A percentile compares a stretch with the other conserved stretches of the same genome.
phyloP scores from a whole-genome alignment of 2,888 invertebrate species.

The Drosophila meridionalis region DNA sequence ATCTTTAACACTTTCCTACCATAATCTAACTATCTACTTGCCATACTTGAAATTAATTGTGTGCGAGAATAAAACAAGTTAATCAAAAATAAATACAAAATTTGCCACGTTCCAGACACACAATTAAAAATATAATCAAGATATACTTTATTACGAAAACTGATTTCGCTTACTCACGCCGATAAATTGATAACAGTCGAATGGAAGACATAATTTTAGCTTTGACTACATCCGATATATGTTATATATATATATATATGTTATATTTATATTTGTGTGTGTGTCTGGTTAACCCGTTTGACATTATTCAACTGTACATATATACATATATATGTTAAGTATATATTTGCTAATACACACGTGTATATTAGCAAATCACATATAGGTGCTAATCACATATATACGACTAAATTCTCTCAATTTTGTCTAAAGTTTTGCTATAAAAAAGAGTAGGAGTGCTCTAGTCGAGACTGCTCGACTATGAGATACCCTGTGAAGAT shows the following conservation, averaged over 20 bases:
- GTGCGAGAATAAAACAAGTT: background rate
- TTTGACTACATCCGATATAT: background rate
- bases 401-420: background rate
- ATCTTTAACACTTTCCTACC: background rate
- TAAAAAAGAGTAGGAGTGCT: background rate
- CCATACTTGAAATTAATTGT: background rate
- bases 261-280: background rate
- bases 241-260: background rate
- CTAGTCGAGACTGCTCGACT: no score
- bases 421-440: background rate
- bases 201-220: background rate
- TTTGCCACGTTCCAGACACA: background rate
- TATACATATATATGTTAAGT: background rate
- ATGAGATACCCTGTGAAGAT: no score
- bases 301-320: background rate
- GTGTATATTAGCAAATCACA: conserved; percentile 21
- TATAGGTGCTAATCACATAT: conserved; percentile 25
- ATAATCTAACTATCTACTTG: background rate
- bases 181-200: conserved; percentile 4
- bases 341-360: background rate
- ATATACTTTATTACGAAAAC: background rate
- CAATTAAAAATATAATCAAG: background rate
- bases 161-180: background rate
- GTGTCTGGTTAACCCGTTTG: background rate
- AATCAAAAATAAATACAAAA: conserved; percentile 10